Evolutionary conservation across 2,113 vertebrate species (phyloP).

Genomic region (Peromyscus polionotus): DNA sequence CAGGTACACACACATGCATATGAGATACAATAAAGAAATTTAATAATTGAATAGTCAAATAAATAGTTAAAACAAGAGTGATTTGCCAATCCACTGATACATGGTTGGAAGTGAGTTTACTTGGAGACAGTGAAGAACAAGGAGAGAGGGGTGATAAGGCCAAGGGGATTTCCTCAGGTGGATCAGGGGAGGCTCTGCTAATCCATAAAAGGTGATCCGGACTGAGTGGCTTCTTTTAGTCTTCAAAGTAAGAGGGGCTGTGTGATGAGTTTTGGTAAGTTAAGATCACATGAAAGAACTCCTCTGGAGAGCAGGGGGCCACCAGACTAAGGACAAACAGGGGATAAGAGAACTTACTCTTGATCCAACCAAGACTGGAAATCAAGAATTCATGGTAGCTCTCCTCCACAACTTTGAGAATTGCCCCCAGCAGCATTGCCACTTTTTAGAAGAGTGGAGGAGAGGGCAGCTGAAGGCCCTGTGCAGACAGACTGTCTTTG

Average conservation of each 20-base stretch:
- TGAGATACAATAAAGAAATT: not conserved
- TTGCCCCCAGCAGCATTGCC: not conserved
- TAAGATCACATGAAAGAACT: not conserved
- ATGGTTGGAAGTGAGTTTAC: not conserved
- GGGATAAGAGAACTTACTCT: not conserved
- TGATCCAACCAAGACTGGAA: not conserved
- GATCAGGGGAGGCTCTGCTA: not conserved
- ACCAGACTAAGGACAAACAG: not conserved
- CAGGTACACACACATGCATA: not conserved
- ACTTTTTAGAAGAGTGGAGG: not conserved
- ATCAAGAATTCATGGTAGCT: not conserved
- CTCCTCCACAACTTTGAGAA: not conserved
- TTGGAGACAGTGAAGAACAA: not conserved
- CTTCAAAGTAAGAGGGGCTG: not conserved
- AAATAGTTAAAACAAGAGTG: not conserved
- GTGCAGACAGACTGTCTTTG: not conserved
- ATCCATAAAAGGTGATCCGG: not conserved
- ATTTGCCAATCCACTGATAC: not conserved
- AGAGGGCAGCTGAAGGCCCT: not conserved
- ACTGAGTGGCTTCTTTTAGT: not conserved
- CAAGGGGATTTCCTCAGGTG: not conserved
- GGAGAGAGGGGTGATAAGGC: too few relatives aligned
- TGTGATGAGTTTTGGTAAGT: not conserved
- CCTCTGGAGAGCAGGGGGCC: not conserved
- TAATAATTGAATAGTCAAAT: not conserved